phyloP scores from a whole-genome alignment of 2,888 invertebrate species.

The Liodrosophila aerea region DNA sequence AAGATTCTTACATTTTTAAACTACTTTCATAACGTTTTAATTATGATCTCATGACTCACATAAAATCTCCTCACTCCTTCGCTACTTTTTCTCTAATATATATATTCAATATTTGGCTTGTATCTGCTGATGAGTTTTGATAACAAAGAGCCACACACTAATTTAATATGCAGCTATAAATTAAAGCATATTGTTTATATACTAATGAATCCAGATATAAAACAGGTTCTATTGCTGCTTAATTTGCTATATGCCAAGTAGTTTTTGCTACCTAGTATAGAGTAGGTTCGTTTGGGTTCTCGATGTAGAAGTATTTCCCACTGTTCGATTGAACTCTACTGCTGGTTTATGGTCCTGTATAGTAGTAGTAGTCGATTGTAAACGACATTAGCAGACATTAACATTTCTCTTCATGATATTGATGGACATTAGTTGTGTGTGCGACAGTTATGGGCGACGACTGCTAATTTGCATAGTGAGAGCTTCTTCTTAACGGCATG shows the following conservation, averaged over 20 bases:
- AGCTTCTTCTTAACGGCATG: slow-evolving; percentile 19
- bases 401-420: slow-evolving; percentile 21
- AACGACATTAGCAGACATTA: slow-evolving; percentile 35
- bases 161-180: slow-evolving; percentile 28
- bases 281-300: neutral
- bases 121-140: slow-evolving; percentile 11
- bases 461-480: slow-evolving; percentile 33
- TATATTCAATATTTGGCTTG: slow-evolving; percentile 23
- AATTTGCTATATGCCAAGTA: no score
- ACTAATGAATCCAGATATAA: slow-evolving; percentile 41
- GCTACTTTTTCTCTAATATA: slow-evolving; percentile 12
- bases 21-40: no score
- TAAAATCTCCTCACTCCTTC: no score
- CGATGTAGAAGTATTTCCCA: no score
- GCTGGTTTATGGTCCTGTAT: no score
- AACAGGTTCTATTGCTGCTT: slow-evolving; percentile 38
- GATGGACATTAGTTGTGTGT: slow-evolving; percentile 21
- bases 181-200: slow-evolving; percentile 18
- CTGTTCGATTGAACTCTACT: no score
- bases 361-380: slow-evolving; percentile 18
- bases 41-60: no score
- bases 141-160: slow-evolving; percentile 10
- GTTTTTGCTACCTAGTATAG: no score
- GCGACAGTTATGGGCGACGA: slow-evolving; percentile 17
- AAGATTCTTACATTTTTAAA: no score